phyloP scores from a whole-genome alignment of 2,113 vertebrate genomes.

The Oncorhynchus keta region DNA sequence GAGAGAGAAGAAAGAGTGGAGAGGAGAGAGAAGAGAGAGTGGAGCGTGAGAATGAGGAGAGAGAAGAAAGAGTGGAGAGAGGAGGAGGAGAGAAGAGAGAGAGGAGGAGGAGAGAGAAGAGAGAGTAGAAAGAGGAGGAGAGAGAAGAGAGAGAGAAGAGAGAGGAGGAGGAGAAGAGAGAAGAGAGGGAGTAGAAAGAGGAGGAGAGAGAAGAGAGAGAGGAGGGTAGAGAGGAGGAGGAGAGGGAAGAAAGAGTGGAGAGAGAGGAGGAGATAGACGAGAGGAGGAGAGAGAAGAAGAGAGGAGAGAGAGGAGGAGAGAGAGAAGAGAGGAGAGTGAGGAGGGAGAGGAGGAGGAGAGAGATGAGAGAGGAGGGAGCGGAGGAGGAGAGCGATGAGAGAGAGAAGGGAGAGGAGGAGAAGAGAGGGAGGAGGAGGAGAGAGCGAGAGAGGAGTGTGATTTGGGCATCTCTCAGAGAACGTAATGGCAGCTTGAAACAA shows the following conservation, averaged over 20 bases:
- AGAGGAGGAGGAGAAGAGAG: neutral
- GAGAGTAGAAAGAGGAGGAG: neutral
- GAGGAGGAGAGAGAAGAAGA: neutral
- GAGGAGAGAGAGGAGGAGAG: too few species aligned
- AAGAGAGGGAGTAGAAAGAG: too few species aligned
- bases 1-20: conserved; percentile 1
- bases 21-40: too few species aligned
- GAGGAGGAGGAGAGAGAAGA: neutral
- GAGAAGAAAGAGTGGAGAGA: neutral
- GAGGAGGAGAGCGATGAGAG: neutral
- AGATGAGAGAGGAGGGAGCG: too few species aligned
- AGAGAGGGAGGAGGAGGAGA: neutral
- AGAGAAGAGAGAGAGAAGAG: neutral
- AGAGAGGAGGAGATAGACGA: neutral
- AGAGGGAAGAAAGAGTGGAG: neutral
- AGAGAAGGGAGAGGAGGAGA: too few species aligned
- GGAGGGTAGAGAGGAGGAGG: too few species aligned
- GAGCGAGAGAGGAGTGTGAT: conserved; percentile 18
- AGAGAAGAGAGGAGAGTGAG: too few species aligned
- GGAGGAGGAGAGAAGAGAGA: too few species aligned
- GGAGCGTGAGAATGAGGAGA: neutral
- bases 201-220: neutral
- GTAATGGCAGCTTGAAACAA: conserved; percentile 54
- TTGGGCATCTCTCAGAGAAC: conserved; percentile 42
- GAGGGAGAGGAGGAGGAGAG: too few species aligned